Base-by-base conservation (phyloP, 2,888 invertebrate species). In the Ectemnius lituratus region DNA sequence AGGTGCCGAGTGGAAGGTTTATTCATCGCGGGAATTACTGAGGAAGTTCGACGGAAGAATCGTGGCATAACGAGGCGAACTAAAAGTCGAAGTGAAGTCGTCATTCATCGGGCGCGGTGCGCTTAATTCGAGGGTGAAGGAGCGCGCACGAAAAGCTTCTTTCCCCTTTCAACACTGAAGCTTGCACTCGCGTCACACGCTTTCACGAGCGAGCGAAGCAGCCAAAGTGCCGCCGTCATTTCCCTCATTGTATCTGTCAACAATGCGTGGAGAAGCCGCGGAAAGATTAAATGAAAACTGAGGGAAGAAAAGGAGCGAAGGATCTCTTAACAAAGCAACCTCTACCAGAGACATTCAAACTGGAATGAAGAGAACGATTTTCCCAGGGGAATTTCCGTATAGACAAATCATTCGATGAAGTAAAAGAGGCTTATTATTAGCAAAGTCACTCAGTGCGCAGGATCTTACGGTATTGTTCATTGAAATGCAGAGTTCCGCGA, bases 81-180 rank as follows among this genome's bases (percentile, higher is more conserved):
- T 58, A 62, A 60, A 77, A 73, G 60, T 73, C 62, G 49, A 37
- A 58, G 71, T 27, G 46, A 68, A 71, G 66, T 75, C 60, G 61
- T 65, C 28, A 69, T 71, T 77, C 71, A 52, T 67, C 27, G 37
- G 8, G 58, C 20, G 27, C 45, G 60, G 67, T 61, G 47, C 57
- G 45, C 71, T 75, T 67, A 67, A 72, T 67, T 69, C 63, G 20
- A 66, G 61, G 49, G 62, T 46, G 5, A 64, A 68, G 52, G 65
- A 62, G 37, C 37, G 37, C 37, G 37, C 37, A 37, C 37, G 37
- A 37, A 11, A 37, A 37, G 37, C 37, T 37, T 11, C 37, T 37
- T 37, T 37, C 11, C 37, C 11, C 37, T 37, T 37, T 37, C 37
- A 37, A 11, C 11, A 37, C 37, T 37, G 1, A 1, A 37, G 37